phyloP scores from a whole-genome alignment of 2,888 invertebrate genomes.

The Acronicta leporina region DNA sequence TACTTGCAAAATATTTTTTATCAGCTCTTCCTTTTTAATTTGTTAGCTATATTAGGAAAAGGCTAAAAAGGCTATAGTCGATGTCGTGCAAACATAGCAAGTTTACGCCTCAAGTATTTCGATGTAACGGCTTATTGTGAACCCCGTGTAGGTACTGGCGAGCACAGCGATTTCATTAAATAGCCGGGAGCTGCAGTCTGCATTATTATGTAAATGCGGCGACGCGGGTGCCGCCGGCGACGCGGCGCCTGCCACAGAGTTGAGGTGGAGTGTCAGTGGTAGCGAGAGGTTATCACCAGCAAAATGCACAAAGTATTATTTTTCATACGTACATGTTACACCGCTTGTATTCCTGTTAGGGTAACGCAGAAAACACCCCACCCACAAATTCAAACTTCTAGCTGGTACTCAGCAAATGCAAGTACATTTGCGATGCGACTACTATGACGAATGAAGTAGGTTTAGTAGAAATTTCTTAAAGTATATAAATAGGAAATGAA shows the following conservation, averaged over 20 bases:
- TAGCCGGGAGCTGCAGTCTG: constrained; percentile 66
- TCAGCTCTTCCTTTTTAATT: too few species aligned
- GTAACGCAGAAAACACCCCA: too few species aligned
- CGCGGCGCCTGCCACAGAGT: constrained; percentile 60
- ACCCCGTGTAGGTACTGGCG: constrained; percentile 27
- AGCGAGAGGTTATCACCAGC: constrained; percentile 9
- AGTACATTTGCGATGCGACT: too few species aligned
- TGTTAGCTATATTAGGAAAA: too few species aligned
- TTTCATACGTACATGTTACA: not conserved
- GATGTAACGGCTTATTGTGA: constrained; percentile 36
- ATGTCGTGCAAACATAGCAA: not conserved
- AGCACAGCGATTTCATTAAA: constrained; percentile 75
- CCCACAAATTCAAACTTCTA: too few species aligned
- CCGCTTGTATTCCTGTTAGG: too few species aligned
- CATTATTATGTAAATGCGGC: constrained; percentile 79
- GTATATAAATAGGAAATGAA: too few species aligned
- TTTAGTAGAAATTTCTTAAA: too few species aligned
- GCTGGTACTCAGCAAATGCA: too few species aligned
- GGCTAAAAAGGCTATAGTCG: not conserved
- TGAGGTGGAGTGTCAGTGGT: constrained; percentile 28
- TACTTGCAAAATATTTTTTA: too few species aligned
- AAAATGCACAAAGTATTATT: not conserved
- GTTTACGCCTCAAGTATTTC: constrained; percentile 16
- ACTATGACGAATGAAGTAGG: too few species aligned
- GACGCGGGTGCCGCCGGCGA: constrained; percentile 52